These are phyloP conservation scores for Silurus asotus DNA, from an alignment of 2,113 vertebrate genomes.

Conservation along the genomic window DNA sequence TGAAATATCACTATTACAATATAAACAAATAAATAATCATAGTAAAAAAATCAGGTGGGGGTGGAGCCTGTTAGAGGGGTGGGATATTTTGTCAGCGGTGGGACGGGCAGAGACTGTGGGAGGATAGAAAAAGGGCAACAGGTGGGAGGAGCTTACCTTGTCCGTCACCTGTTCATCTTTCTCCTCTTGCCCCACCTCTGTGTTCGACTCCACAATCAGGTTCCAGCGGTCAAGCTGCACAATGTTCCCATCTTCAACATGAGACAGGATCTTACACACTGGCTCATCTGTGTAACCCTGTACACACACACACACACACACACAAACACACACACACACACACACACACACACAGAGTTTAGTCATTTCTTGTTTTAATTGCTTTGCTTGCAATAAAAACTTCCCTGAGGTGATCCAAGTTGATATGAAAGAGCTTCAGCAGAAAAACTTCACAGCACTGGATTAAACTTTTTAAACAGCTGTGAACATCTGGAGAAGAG, in stretches of 20 bases:
- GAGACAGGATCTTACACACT: slow-evolving; percentile 85
- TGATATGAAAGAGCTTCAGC: not conserved
- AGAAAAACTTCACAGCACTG: not conserved
- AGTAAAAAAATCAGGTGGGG: not conserved
- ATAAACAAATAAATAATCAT: not conserved
- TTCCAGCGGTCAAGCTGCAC: slow-evolving; percentile 90
- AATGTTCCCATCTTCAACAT: slow-evolving; percentile 85
- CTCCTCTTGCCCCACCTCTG: slow-evolving; percentile 75
- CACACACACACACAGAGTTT: not conserved
- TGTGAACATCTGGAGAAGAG: not conserved
- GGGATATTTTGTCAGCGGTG: no score
- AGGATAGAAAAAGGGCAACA: not conserved
- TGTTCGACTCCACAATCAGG: slow-evolving; percentile 78
- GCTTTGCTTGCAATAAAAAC: not conserved
- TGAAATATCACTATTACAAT: not conserved
- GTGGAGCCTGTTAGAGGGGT: not conserved
- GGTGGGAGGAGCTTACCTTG: slow-evolving; percentile 67
- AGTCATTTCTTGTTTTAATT: not conserved
- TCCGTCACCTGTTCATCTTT: slow-evolving; percentile 78
- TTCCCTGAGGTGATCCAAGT: not conserved
- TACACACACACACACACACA: not conserved
- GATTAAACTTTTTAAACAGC: not conserved
- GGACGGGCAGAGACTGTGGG: not conserved
- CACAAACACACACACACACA: not conserved
- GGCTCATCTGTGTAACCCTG: slow-evolving; percentile 90